Conservation (phyloP, 2,888 invertebrate species). For the Desoria tigrina region DNA sequence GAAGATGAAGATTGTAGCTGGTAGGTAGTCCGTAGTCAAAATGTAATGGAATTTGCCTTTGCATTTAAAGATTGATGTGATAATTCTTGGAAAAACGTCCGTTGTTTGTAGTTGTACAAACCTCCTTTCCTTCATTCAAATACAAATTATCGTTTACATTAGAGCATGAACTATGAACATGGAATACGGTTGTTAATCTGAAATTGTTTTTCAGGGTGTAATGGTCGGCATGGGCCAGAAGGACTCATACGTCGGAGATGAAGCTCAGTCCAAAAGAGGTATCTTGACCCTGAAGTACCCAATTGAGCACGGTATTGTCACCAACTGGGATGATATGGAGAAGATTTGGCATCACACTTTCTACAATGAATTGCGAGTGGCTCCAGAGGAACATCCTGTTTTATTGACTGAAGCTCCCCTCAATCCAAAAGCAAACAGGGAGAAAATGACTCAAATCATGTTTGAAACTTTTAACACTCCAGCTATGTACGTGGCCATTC, state of each 20-base stretch:
- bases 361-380: constrained; percentile 95
- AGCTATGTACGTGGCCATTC: constrained; percentile 92
- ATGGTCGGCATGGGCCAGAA: constrained; percentile 99
- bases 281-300: constrained; percentile 62
- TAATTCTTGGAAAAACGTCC: too few species aligned
- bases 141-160: too few species aligned
- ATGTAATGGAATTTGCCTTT: too few species aligned
- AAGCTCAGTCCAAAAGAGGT: constrained; percentile 60
- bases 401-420: constrained; percentile 16
- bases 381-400: constrained; percentile 91
- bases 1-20: too few species aligned
- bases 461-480: constrained; percentile 91
- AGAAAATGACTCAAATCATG: constrained; percentile 65
- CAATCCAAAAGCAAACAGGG: constrained; percentile 23
- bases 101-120: too few species aligned
- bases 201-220: constrained; percentile 58
- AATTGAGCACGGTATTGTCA: constrained; percentile 62
- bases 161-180: too few species aligned
- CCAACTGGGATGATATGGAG: constrained; percentile 85
- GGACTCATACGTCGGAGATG: constrained; percentile 77
- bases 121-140: too few species aligned
- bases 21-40: too few species aligned
- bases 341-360: constrained; percentile 98
- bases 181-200: too few species aligned
- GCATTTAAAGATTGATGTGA: too few species aligned